A percentile compares a stretch with the other conserved stretches of the same genome.
These are phyloP conservation scores for Hypomecis punctinalis DNA, from an alignment of 2,888 invertebrate genomes.

Conservation along the genomic window DNA sequence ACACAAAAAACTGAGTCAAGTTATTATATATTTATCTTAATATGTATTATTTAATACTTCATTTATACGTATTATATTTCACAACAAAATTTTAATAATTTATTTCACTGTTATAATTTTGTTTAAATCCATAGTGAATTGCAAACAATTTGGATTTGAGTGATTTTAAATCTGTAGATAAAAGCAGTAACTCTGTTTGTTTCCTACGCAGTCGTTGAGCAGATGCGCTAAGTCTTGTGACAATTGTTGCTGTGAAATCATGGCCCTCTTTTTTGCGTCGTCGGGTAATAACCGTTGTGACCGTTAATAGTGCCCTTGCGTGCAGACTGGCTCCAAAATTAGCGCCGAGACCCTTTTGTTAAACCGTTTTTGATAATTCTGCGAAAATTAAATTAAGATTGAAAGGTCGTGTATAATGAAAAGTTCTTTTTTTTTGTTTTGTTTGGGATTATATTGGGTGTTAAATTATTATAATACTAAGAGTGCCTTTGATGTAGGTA, in stretches of 20 bases:
- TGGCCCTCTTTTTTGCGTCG: no score
- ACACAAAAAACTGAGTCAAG: no score
- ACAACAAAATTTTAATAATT: no score
- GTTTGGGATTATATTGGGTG: background rate
- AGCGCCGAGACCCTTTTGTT: constrained; percentile 7
- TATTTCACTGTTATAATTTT: no score
- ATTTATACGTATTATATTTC: no score
- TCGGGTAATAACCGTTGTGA: constrained; percentile 14
- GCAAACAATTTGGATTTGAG: no score
- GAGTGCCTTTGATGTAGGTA: no score
- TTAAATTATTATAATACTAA: background rate
- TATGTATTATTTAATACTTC: no score
- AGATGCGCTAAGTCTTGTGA: constrained; percentile 43
- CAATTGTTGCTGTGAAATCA: constrained; percentile 6
- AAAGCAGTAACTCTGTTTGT: background rate
- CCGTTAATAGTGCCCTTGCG: constrained; percentile 21
- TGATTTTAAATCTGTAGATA: no score
- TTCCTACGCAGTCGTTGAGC: constrained; percentile 42
- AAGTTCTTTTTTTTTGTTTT: background rate
- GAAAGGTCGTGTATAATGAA: background rate
- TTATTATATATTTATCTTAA: no score
- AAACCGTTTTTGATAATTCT: constrained; percentile 12
- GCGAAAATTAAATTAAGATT: constrained; percentile 11
- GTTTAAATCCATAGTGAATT: no score
- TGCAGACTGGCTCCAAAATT: constrained; percentile 5